Conservation (phyloP, 2,797 vertebrate species). For the Labroides dimidiatus region DNA sequence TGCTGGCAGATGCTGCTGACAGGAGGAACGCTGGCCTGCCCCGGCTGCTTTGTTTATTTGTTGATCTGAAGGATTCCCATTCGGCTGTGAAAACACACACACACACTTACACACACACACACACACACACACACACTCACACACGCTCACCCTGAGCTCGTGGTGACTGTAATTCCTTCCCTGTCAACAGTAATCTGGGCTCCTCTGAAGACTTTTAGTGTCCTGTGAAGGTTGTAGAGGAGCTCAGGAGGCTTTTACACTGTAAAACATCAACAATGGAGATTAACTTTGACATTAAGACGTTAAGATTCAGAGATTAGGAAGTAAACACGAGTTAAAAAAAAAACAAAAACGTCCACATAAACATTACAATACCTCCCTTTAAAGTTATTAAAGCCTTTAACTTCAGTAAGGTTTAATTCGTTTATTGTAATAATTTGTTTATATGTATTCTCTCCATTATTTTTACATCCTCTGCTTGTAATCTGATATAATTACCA, state of each 20-base stretch:
- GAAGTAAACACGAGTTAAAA: neutral
- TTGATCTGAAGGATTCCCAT: slow-evolving; percentile 63
- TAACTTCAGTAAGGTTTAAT: too few relatives aligned
- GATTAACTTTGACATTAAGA: too few relatives aligned
- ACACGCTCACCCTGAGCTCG: slow-evolving; percentile 15
- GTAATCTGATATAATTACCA: too few relatives aligned
- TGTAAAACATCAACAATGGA: neutral
- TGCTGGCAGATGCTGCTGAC: slow-evolving; percentile 52
- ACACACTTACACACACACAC: too few relatives aligned
- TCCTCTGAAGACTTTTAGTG: neutral
- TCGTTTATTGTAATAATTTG: too few relatives aligned
- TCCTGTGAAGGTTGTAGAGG: slow-evolving; percentile 4
- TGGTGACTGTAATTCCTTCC: slow-evolving; percentile 36
- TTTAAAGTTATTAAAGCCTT: too few relatives aligned
- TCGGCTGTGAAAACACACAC: neutral
- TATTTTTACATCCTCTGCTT: too few relatives aligned
- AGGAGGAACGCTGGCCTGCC: slow-evolving; percentile 46
- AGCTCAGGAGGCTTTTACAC: neutral
- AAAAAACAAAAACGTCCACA: too few relatives aligned
- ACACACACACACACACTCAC: slow-evolving; percentile 29
- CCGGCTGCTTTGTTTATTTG: slow-evolving; percentile 63
- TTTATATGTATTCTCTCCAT: too few relatives aligned
- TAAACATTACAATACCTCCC: too few relatives aligned
- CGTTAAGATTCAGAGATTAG: neutral
- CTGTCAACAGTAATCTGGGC: slow-evolving; percentile 23